A percentile compares a stretch with the other conserved stretches of the same genome.
Conservation (phyloP, 1,140 invertebrate species). For the Thereuonema tuberculata region DNA sequence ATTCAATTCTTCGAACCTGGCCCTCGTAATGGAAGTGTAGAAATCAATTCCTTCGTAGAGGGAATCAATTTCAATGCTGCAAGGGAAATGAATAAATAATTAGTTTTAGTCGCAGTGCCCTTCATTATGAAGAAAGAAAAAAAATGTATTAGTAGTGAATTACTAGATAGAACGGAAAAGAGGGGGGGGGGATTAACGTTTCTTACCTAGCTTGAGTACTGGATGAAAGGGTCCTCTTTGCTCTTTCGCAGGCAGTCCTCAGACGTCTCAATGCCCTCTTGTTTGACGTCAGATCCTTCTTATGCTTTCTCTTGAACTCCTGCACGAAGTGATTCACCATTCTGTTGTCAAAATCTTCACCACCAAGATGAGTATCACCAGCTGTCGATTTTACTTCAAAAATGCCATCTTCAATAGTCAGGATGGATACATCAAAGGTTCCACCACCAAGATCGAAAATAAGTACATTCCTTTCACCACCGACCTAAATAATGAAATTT, state of each 20-base stretch:
- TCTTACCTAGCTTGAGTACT: conserved; percentile 63
- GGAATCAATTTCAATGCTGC: conserved; percentile 86
- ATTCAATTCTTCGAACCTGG: conserved; percentile 87
- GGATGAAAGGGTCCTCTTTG: conserved; percentile 88
- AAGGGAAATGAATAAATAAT: conserved; percentile 24
- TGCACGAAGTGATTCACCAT: conserved; percentile 93
- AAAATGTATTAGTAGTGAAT: conserved; percentile 15
- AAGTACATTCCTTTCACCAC: conserved; percentile 32
- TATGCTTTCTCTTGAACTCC: conserved; percentile 95
- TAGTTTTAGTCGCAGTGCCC: no score
- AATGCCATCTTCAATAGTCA: conserved; percentile 89
- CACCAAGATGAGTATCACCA: conserved; percentile 94
- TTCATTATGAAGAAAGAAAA: no score
- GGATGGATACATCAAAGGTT: conserved; percentile 92
- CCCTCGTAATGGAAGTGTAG: conserved; percentile 87
- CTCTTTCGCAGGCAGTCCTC: conserved; percentile 85
- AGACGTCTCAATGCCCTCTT: conserved; percentile 81
- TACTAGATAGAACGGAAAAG: neutral
- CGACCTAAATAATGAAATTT: no score
- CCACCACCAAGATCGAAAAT: conserved; percentile 64
- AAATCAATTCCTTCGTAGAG: conserved; percentile 92
- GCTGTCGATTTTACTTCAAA: conserved; percentile 95
- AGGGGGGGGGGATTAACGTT: neutral
- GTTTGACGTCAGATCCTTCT: conserved; percentile 80
- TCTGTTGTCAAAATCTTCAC: conserved; percentile 93